Base-by-base conservation (phyloP, 2,888 invertebrate genomes). In the Tenthredo scrophulariae region DNA sequence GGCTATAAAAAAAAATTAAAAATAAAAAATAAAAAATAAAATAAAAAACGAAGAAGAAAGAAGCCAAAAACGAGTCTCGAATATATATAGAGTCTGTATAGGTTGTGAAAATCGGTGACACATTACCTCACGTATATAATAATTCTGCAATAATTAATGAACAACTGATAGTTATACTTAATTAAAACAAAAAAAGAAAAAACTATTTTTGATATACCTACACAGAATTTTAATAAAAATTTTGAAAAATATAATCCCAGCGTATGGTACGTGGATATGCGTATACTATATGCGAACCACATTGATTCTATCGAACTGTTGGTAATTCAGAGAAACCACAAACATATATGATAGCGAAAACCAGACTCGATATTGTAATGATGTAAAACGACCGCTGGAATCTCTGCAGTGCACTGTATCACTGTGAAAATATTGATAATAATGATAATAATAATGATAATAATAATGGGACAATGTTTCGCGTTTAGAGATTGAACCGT, bases 331-430 rank as follows among this genome's bases (percentile, higher is more conserved):
- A 37, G 15, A 37, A 70, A 70, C 70, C 70, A n/a, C 70, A 37
- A 70, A 29, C 37, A 33, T 9, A 29, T n/a, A 33, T 9, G 26
- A 46, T 46, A 46, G 46, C 22, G 13, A 46, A 26, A 75, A 75
- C 46, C 26, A n/a, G 43, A 46, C 75, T 46, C 1, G 40, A 46
- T 18, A 46, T 46, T 75, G 9, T 33, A 37, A 13, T 43, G 75
- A 75, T 75, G 75, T 46, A 46, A 75, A 75, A 75, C 46, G n/a
- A 29, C 70, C 29, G 7, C 33, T 70, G 13, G 70, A 70, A 70
- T 70, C 29, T 70, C 37, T 15, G 37, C 6, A 15, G 4, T 22
- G 13, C 40, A 26, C 22, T 15, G 74, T 37, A 37, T 70, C 70
- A 37, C 18, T 6, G 18, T 33, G 37, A 70, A n/a, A 70, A 37